Base-by-base conservation (phyloP, 2,888 invertebrate genomes). In the Rhingia rostrata region DNA sequence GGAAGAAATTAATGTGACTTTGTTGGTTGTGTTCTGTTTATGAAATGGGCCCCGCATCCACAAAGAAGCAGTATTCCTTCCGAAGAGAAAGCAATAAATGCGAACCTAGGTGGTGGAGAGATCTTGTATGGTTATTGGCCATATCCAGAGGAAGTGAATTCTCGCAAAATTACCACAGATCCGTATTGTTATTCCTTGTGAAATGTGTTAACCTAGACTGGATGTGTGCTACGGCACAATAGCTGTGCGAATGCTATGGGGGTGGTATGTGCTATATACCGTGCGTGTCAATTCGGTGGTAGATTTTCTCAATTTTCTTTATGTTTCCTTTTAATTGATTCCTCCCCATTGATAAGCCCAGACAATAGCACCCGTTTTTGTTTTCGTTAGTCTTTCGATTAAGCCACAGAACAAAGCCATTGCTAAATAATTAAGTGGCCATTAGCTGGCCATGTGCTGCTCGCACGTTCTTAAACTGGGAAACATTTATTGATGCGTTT, bases 1-100 rank as follows among this genome's bases (percentile, higher is more conserved):
- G 83, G 78, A 78, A 73, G 73, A 83, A 83, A 79, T 83, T 78
- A 83, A 83, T 73, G 56, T 58, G 67, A 78, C 63, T 78, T 47
- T 78, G 78, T 67, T 58, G 67, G 53, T 43, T 41, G 70, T 51
- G n/a, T 7, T 64, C 39, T 69, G 67, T 66, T 72, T 61, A 47
- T 9, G 77, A 73, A 70, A 82, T 54, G 60, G 54, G 47, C 56
- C 53, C 61, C 45, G 56, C 49, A 49, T 9, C 4, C 49, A 49
- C 6, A n/a, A 12, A 30, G 5, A 14, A 6, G 0, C 14, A 49
- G 32, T 12, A 56, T 47, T 12, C 6, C n/a, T 58, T 47, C 47
- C 49, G 72, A 78, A 66, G 56, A 78, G 51, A 33, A 60, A 72
- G 60, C 79, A 72, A 79, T 79, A 72, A 79, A 66, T 79, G 70